A percentile compares a stretch with the other conserved stretches of the same genome.
phyloP scores from a whole-genome alignment of 37 sponge, comb jelly and placozoan genomes.

The Oscarella lobularis region DNA sequence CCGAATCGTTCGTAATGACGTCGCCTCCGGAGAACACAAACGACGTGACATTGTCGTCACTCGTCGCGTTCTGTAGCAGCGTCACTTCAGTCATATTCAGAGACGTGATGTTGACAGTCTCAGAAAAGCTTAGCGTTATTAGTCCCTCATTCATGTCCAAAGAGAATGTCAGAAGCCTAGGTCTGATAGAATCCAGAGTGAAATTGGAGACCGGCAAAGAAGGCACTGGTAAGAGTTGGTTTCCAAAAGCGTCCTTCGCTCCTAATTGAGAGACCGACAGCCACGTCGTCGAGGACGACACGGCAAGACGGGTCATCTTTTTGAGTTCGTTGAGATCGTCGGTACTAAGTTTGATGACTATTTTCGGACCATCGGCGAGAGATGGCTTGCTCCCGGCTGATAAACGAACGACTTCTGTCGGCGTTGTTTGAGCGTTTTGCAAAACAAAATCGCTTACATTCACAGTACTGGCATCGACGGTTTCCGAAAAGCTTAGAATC shows the following conservation, averaged over 20 bases:
- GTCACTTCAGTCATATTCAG: constrained; percentile 30
- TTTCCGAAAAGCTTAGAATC: constrained; percentile 61
- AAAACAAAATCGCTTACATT: constrained; percentile 66
- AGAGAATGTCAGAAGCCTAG: constrained; percentile 20
- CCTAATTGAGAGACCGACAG: constrained; percentile 1
- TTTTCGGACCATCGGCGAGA: constrained; percentile 7
- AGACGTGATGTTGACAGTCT: constrained; percentile 55
- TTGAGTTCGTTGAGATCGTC: constrained; percentile 57
- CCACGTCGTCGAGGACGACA: constrained; percentile 30
- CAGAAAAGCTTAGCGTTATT: constrained; percentile 52
- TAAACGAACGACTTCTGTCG: constrained; percentile 12
- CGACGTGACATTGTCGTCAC: constrained; percentile 18
- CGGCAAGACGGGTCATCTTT: constrained; percentile 25
- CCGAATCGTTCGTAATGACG: constrained; percentile 1
- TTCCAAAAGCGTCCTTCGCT: constrained; percentile 6
- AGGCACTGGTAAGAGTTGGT: background rate
- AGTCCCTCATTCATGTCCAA: constrained; percentile 57
- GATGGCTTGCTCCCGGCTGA: constrained; percentile 22
- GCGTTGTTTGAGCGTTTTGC: constrained; percentile 31
- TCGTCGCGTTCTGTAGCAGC: constrained; percentile 5
- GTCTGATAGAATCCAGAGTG: constrained; percentile 21
- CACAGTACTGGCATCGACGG: constrained; percentile 45
- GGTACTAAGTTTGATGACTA: constrained; percentile 15
- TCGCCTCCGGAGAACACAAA: constrained; percentile 34
- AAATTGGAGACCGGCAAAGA: background rate